Evolutionary conservation across 2,797 vertebrate genomes (phyloP), one percentile per base, ranked within the genome.

Genomic region (Mycteria americana): DNA sequence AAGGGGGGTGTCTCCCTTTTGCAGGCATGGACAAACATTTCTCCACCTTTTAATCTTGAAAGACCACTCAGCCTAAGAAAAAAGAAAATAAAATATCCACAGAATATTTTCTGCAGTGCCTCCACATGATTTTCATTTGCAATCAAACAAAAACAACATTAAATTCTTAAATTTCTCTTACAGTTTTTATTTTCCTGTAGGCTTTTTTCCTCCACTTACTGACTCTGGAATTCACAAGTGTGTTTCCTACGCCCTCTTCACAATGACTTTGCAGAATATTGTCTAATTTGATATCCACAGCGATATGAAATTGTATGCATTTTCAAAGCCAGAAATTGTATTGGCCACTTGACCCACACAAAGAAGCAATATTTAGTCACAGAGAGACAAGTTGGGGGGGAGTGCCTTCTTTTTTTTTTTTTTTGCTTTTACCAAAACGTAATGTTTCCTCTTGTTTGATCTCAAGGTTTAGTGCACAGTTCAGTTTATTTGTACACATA

Each of bases 21-120:
- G 25, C 50, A 35, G 2, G 13, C 13, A 23, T 4, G 27, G 19
- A 28, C 1, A 1, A 15, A 46, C 4, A 4, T 53, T 77, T 35
- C 56, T 70, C 17, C 5, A 1, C 27, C 11, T 91, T 72, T 91
- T 27, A 21, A 41, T 17, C 48, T 3, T 46, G 21, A 70, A 75
- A 41, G n/a, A 67, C 27, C 9, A 22, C 30, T 56, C 59, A 39
- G 22, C 31, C 11, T 24, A 23, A 59, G 22, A 57, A 50, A 83
- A 86, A 28, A 69, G 9, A 18, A n/a, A 81, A 43, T 3, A 21
- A 41, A 57, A 24, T 30, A 67, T 13, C 74, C 48, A 35, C 13
- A 21, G 17, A 33, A 41, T 37, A 27, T 70, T 87, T 87, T 75
- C 48, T 21, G 11, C 39, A 14, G 37, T 8, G 2, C 3, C 22